Percentiles rank a stretch among this genome's conserved stretches.
These are phyloP conservation scores for Cinara cedri DNA, from an alignment of 2,888 invertebrate genomes.

Conservation along the genomic window DNA sequence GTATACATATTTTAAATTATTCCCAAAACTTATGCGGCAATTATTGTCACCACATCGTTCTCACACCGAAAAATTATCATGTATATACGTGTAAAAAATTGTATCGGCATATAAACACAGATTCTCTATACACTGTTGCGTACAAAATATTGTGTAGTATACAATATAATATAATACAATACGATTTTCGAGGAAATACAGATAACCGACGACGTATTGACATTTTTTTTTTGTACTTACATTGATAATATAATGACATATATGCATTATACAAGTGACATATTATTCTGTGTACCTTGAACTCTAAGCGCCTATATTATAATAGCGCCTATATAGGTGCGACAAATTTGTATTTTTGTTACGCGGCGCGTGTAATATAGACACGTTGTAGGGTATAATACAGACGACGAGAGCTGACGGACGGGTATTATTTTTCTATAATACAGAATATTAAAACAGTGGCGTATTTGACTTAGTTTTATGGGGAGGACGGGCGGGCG, in stretches of 20 bases:
- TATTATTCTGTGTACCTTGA: too few relatives aligned
- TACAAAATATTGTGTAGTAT: neutral
- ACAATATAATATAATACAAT: neutral
- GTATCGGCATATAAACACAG: conserved; percentile 9
- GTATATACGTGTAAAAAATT: conserved; percentile 4
- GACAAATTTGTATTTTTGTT: neutral
- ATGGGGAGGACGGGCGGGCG: too few relatives aligned
- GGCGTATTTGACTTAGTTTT: too few relatives aligned
- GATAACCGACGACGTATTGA: conserved; percentile 21
- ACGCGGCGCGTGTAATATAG: neutral
- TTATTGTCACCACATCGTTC: neutral
- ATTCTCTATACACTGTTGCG: neutral
- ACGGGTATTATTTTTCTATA: too few relatives aligned
- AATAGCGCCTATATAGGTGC: conserved; percentile 3
- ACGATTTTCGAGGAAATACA: conserved; percentile 6
- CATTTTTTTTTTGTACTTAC: neutral
- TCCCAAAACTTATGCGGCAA: conserved; percentile 44
- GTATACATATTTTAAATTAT: conserved; percentile 53
- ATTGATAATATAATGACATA: neutral
- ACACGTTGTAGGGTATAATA: too few relatives aligned
- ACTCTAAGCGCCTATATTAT: neutral
- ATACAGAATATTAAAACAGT: too few relatives aligned
- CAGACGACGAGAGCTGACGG: too few relatives aligned
- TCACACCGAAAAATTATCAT: too few relatives aligned
- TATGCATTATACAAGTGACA: too few relatives aligned